Evolutionary conservation across 1,140 invertebrate species (phyloP), one percentile per base, ranked within the genome.

Genomic region (Zaprionus vittiger): DNA sequence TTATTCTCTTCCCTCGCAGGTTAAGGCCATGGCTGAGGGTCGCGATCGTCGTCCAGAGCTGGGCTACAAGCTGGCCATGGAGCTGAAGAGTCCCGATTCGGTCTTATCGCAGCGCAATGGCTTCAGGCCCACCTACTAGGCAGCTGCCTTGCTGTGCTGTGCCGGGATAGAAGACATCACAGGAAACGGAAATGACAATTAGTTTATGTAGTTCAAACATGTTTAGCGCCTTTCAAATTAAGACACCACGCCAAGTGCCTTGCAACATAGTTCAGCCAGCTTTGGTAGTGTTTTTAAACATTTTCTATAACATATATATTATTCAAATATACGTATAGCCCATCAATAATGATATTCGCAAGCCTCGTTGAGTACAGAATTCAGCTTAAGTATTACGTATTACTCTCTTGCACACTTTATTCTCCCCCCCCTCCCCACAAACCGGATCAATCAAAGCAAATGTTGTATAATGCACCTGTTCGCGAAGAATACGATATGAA

Each of bases 31-130:
- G 97, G 96, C 97, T 12, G 96, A 97, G 89, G 97, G 97, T 0
- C 94, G 96, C 59, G 97, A 98, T 92, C 94, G 97, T 2, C 94
- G 97, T 77, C 97, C 97, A 1, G 97, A 98, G 85, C 93, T 98
- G 1, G 97, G 97, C 5, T 97, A 97, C 90, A 97, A 97, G 91
- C 93, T 97, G 11, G 97, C 97, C 15, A 94, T 97, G 93, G 97
- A 97, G 91, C 94, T 98, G 1, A 97, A 96, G 91, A 94, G 94
- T 72, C 94, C 94, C 17, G 90, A 93, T 26, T 93, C 92, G 12
- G 92, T 91, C 12, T 70, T 93, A 5, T 92, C 92, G 54, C 92
- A 93, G 44, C 87, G 92, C 65, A 92, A 92, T 59, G 84, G 80
- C n/a, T 83, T 85, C 52, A 75, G 91, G 26, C 86, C 89, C 20